Conservation (phyloP, 2,888 invertebrate species). For the Caenorhabditis plicata region DNA sequence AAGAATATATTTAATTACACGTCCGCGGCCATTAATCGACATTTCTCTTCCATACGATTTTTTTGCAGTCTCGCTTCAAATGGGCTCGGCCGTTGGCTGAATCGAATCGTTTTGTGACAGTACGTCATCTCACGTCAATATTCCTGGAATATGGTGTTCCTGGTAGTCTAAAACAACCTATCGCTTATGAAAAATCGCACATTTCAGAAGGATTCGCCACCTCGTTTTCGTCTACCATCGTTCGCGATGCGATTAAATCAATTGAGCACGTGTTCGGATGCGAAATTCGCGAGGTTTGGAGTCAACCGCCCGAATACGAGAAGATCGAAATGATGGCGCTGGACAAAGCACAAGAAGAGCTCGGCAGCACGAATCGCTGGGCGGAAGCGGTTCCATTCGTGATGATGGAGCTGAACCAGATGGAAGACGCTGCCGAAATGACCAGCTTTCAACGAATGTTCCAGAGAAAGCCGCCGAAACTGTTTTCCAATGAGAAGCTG, state of each 20-base stretch:
- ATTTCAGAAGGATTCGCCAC: conserved; percentile 36
- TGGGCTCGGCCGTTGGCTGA: conserved; percentile 34
- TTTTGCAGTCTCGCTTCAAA: conserved; percentile 14
- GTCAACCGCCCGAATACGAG: conserved; percentile 26
- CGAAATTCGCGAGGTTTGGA: conserved; percentile 35
- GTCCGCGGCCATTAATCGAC: not conserved
- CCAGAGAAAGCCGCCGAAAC: conserved; percentile 24
- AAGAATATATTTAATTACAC: too few relatives aligned
- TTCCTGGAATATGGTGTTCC: conserved; percentile 38
- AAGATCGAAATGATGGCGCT: conserved; percentile 15
- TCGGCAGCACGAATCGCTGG: conserved; percentile 31
- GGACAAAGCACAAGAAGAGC: conserved; percentile 14
- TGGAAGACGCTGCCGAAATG: not conserved
- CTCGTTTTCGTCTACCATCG: conserved; percentile 13
- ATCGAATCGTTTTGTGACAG: conserved; percentile 6
- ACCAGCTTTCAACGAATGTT: conserved; percentile 33
- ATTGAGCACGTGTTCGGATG: conserved; percentile 23
- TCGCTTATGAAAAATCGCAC: too few relatives aligned
- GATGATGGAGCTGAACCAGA: conserved; percentile 36
- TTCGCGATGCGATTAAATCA: conserved; percentile 27
- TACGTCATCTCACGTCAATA: conserved; percentile 21
- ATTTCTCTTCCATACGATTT: not conserved
- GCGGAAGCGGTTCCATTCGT: conserved; percentile 32
- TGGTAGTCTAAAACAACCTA: too few relatives aligned
- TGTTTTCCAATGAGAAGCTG: conserved; percentile 12